These are phyloP conservation scores for Limnephilus auricula DNA, from an alignment of 2,888 invertebrate species.

Conservation along the genomic window DNA sequence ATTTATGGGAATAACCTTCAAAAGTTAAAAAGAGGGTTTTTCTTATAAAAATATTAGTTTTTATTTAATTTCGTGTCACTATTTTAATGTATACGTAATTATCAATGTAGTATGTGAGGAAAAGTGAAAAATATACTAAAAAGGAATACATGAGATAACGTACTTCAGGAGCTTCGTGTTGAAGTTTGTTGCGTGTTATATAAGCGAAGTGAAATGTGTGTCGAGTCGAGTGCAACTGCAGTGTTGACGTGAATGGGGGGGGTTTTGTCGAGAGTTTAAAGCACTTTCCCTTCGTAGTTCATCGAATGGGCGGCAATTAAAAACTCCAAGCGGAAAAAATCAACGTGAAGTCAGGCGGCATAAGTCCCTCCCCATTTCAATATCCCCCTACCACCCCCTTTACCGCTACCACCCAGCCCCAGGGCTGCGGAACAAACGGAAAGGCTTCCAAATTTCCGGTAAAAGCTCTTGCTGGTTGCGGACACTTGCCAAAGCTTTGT, in stretches of 20 bases:
- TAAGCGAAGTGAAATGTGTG: neutral
- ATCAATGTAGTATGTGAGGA: too few species aligned
- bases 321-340: constrained; percentile 23
- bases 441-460: constrained; percentile 46
- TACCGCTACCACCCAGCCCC: neutral
- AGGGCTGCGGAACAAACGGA: constrained; percentile 28
- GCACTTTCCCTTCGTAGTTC: neutral
- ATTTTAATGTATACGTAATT: too few species aligned
- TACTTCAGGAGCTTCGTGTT: neutral
- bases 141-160: neutral
- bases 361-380: neutral
- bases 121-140: neutral
- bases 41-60: too few species aligned
- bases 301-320: constrained; percentile 34
- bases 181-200: neutral
- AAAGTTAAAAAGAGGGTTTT: too few species aligned
- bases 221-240: neutral
- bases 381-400: neutral
- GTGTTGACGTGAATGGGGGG: neutral
- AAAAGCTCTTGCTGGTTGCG: constrained; percentile 30
- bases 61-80: too few species aligned
- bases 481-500: constrained; percentile 49
- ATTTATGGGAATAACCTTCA: too few species aligned
- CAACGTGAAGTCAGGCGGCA: constrained; percentile 14
- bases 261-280: neutral